Evolutionary conservation across 1,140 invertebrate genomes (phyloP).

Genomic region (Solenopsis fugax): DNA sequence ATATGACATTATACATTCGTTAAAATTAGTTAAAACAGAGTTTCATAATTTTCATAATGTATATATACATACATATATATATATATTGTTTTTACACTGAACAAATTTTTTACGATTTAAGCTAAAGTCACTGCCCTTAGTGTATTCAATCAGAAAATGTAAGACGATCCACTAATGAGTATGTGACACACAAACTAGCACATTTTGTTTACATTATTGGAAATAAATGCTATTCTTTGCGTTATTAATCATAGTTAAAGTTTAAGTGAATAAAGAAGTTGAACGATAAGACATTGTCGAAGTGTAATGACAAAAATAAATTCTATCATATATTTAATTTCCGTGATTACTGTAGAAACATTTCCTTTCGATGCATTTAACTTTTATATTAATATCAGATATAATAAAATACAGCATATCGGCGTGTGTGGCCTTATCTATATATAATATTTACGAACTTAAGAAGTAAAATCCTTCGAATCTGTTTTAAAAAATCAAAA

Average conservation of each 20-base stretch:
- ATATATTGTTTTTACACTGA: conserved; percentile 56
- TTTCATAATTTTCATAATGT: conserved; percentile 54
- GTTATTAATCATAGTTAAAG: conserved; percentile 51
- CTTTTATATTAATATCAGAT: conserved; percentile 26
- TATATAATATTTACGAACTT: neutral
- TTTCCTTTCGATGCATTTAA: conserved; percentile 31
- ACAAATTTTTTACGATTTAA: conserved; percentile 66
- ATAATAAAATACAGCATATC: conserved; percentile 45
- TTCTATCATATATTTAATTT: conserved; percentile 60
- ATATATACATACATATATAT: conserved; percentile 33
- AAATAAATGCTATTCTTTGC: conserved; percentile 35
- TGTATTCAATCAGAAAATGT: conserved; percentile 58
- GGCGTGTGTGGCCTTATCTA: neutral
- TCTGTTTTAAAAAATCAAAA: conserved; percentile 1
- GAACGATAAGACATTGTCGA: conserved; percentile 37
- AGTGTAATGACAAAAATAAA: conserved; percentile 57
- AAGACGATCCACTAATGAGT: conserved; percentile 50
- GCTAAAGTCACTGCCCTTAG: conserved; percentile 77
- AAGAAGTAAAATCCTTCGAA: neutral
- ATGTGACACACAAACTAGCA: conserved; percentile 52
- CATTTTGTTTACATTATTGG: conserved; percentile 47
- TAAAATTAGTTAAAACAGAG: conserved; percentile 62
- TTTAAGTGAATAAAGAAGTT: conserved; percentile 49
- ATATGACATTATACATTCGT: conserved; percentile 61
- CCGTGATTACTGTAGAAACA: neutral